Base-by-base conservation (phyloP, 2,888 invertebrate species). In the Aphidoletes aphidimyza region DNA sequence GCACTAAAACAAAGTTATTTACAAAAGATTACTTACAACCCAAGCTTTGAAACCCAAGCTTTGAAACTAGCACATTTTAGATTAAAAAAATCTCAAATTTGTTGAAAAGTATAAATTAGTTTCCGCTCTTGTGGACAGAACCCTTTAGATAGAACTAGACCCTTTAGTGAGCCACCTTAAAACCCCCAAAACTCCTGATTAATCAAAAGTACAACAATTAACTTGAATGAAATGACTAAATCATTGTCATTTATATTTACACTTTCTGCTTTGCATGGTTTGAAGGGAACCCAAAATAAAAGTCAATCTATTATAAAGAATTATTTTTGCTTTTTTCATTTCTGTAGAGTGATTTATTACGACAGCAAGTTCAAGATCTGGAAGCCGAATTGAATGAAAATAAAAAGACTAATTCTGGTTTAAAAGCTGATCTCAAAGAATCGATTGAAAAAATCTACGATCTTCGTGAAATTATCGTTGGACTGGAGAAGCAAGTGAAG, bases 401-500 rank as follows among this genome's bases (percentile, higher is more conserved):
- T 0, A 93, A 94, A 87, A 89, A 91, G 0, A 92, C 93, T 86
- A 93, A 93, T 86, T 92, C 92, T 0, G 92, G 93, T 84, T 89
- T 93, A 0, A 95, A 96, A 88, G 91, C 91, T 0, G 95, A 96
- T 86, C 89, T 95, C 0, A 93, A 94, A 89, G 93, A 93, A n/a
- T 93, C 94, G 0, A 92, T 94, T 42, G 95, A 95, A 84, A 95
- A 96, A 89, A 93, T 95, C 34, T 91, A 91, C 87, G 91, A 94
- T 17, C 91, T 96, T 22, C 91, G 95, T 45, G 96, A 96, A 85
- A 94, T 96, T 84, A 95, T 97, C 84, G 91, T 92, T 0, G 95
- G 95, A 86, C 89, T 96, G 59, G 97, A 97, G 88, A 90, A 91
- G 0, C 95, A 96, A 88, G 89, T 96, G 0, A 94, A 95, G 88